These are phyloP conservation scores for Salvelinus fontinalis DNA, from an alignment of 2,113 vertebrate genomes.

Conservation along the genomic window DNA sequence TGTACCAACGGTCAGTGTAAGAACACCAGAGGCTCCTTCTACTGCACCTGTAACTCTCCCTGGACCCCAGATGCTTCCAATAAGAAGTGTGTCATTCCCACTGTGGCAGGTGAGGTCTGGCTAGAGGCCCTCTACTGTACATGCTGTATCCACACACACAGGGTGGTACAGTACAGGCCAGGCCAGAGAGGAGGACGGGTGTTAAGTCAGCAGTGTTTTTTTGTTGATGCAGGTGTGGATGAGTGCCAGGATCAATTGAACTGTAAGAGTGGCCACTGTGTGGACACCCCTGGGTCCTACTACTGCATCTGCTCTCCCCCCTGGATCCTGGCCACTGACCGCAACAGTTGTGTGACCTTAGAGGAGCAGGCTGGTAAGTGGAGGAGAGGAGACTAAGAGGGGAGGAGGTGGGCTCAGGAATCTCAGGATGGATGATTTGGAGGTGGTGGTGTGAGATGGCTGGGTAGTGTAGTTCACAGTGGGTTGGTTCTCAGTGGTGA, in stretches of 20 bases:
- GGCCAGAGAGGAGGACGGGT: neutral
- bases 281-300: conserved; percentile 82
- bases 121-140: neutral
- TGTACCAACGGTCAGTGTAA: conserved; percentile 83
- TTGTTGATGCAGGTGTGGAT: conserved; percentile 72
- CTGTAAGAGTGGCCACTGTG: conserved; percentile 83
- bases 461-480: neutral
- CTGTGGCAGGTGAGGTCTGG: conserved; percentile 71
- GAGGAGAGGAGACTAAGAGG: neutral
- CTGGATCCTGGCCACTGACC: conserved; percentile 80
- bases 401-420: neutral
- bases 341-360: conserved; percentile 81
- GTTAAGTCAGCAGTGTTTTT: neutral
- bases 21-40: conserved; percentile 87
- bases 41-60: conserved; percentile 80
- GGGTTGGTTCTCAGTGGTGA: neutral
- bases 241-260: conserved; percentile 81
- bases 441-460: conserved; percentile 5
- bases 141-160: neutral
- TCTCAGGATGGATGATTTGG: neutral
- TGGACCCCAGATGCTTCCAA: conserved; percentile 75
- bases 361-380: conserved; percentile 85
- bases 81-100: conserved; percentile 79
- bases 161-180: no score
- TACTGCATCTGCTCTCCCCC: conserved; percentile 82